A percentile compares a stretch with the other conserved stretches of the same genome.
Evolutionary conservation across 1,140 invertebrate species (phyloP).

Genomic region (Araneus ventricosus): DNA sequence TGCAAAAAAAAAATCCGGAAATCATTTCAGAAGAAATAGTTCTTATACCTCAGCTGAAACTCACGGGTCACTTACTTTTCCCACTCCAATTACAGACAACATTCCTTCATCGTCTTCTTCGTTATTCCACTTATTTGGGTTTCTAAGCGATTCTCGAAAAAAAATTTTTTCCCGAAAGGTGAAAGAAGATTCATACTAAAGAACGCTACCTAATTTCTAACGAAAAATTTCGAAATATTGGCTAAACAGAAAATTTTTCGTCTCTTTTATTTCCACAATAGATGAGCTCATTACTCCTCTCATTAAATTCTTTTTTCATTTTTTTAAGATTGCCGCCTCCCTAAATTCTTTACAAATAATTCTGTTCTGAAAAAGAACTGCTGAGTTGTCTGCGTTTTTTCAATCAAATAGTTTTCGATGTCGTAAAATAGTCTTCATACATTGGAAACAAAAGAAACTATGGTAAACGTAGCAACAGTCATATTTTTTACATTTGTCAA

Average conservation of each 20-base stretch:
- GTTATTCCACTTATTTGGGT: not conserved
- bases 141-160: not conserved
- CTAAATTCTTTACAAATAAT: not conserved
- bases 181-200: not conserved
- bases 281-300: not conserved
- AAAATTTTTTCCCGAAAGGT: not conserved
- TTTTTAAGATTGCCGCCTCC: too few species aligned
- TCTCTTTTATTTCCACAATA: not conserved
- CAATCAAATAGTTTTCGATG: not conserved
- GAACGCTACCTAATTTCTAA: not conserved
- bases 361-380: not conserved
- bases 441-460: not conserved
- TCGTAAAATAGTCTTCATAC: not conserved
- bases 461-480: not conserved
- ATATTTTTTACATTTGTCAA: too few species aligned
- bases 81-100: not conserved
- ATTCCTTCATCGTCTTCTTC: not conserved
- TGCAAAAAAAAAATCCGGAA: constrained; percentile 21
- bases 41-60: not conserved
- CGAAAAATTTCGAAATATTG: too few species aligned
- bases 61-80: not conserved
- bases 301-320: not conserved
- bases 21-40: not conserved
- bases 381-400: not conserved
- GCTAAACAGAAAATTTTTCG: not conserved